Base-by-base conservation (phyloP, 1,140 invertebrate species). In the Heliconius hermathena region DNA sequence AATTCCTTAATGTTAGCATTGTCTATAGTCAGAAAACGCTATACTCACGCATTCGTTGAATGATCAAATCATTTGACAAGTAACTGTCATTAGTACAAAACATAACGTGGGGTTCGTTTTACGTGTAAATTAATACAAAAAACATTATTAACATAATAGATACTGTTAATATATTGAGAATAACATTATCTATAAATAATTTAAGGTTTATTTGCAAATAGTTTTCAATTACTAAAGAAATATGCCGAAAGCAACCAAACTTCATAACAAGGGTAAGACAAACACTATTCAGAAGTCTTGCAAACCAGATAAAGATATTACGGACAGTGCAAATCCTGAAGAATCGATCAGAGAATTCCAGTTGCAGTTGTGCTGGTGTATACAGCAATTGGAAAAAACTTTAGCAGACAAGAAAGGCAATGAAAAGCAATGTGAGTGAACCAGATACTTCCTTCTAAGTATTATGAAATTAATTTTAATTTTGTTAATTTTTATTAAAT, bases 361-460 rank as follows among this genome's bases (percentile, higher is more conserved):
- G 88, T 81, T 97, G 26, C 97, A 97, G 88, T 88, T 97, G 26
- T 97, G 95, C 85, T 97, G 97, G 97, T 97, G 97, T 84, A 96
- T 97, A 75, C 96, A 97, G 84, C 96, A 97, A 81, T 87, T 97
- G 73, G 95, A 97, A 89, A 89, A 83, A 38, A 94, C 95, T 9
- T 90, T 97, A 46, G 85, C 86, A 20, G 94, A 94, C 20, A 95
- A 95, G 60, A 97, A 97, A 85, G 91, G 97, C 29, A 95, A 94
- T 73, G 94, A 96, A 46, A 97, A 96, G 90, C 95, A 97, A 95
- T 87, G 95, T 96, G 93, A 90, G 90, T 84, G 54, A 60, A 60
- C 49, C 22, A 60, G 54, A 60, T 60, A 22, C n/a, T 22, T 22
- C 49, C 20, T 52, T 20, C 18, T 8, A 22, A 60, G 11, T 60